Evolutionary conservation across 2,888 invertebrate species (phyloP).

Genomic region (Epistrophe eligans): DNA sequence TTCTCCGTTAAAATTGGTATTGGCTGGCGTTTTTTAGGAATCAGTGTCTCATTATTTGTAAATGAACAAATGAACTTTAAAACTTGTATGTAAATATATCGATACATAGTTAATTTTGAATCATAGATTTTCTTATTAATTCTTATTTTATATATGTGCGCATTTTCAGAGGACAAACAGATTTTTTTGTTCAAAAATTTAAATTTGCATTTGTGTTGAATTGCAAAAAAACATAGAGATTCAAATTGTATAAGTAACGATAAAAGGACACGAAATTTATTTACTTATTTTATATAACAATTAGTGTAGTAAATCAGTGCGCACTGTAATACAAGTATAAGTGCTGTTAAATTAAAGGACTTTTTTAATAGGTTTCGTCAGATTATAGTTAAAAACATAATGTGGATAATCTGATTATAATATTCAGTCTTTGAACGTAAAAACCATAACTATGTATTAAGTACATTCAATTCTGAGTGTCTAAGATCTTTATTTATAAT

Average conservation of each 20-base stretch:
- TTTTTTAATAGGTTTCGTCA: neutral
- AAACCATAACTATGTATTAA: conserved; percentile 3
- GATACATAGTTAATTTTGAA: neutral
- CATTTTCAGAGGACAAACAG: conserved; percentile 41
- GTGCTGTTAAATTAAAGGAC: neutral
- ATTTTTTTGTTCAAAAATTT: neutral
- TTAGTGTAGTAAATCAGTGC: neutral
- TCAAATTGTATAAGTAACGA: neutral
- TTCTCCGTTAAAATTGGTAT: neutral
- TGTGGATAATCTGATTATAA: neutral
- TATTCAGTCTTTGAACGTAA: conserved; percentile 9
- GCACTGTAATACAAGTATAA: conserved; percentile 6
- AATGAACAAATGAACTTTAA: neutral
- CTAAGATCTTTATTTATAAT: neutral
- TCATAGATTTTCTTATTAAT: neutral
- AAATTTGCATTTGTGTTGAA: neutral
- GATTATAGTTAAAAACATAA: neutral
- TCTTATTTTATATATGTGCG: conserved; percentile 61
- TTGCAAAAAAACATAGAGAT: neutral
- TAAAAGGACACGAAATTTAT: neutral
- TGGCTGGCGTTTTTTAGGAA: neutral
- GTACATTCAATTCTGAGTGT: conserved; percentile 26
- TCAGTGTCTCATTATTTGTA: neutral
- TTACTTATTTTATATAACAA: neutral
- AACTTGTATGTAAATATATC: too few relatives aligned